These are phyloP conservation scores for Accipiter virgatus DNA, from an alignment of 2,113 vertebrate species.

Conservation along the genomic window DNA sequence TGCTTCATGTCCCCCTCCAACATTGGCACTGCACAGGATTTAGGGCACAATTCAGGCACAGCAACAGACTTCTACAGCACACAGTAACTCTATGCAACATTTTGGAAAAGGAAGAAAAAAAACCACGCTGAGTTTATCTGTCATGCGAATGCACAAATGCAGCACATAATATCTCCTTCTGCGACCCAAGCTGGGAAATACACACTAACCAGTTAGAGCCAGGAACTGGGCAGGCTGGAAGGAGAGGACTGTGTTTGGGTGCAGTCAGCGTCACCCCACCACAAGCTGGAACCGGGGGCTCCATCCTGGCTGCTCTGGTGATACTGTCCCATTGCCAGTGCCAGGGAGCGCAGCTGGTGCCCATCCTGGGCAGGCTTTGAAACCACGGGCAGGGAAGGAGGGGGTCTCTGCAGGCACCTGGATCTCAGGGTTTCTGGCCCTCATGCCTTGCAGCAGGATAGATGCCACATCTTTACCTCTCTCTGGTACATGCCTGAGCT, in stretches of 20 bases:
- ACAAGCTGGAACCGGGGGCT: background rate
- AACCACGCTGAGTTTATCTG: background rate
- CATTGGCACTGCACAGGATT: background rate
- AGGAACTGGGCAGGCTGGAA: background rate
- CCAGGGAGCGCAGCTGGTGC: background rate
- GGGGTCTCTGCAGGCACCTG: background rate
- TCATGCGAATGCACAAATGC: background rate
- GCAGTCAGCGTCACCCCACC: accelerated
- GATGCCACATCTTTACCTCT: background rate
- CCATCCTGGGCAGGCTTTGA: background rate
- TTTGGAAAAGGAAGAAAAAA: background rate
- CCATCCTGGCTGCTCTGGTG: background rate
- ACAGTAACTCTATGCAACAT: background rate
- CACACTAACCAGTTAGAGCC: background rate
- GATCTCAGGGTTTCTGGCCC: background rate
- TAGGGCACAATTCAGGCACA: background rate
- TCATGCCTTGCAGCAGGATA: accelerated
- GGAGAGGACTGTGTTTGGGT: background rate
- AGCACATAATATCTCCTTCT: background rate
- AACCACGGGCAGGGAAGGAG: background rate
- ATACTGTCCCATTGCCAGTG: background rate
- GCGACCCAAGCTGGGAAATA: background rate
- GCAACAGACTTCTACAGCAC: background rate
- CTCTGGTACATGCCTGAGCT: accelerated
- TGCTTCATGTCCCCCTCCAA: background rate